phyloP scores from a whole-genome alignment of 2,888 invertebrate genomes.

The Meganola albula region DNA sequence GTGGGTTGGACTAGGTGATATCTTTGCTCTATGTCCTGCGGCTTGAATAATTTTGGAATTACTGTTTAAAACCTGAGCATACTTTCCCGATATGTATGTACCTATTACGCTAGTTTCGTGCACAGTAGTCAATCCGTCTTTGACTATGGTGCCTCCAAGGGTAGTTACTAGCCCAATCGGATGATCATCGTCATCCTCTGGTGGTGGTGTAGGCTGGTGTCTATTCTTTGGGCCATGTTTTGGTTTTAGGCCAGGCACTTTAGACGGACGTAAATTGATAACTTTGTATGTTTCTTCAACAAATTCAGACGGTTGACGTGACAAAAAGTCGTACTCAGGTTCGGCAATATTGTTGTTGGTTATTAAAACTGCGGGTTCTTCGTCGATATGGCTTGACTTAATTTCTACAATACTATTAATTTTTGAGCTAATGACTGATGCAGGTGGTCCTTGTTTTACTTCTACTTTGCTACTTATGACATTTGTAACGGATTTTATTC shows the following conservation, averaged over 20 bases:
- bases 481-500: conserved; percentile 56
- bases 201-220: conserved; percentile 60
- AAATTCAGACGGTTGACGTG: conserved; percentile 89
- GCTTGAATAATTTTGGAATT: conserved; percentile 81
- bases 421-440: conserved; percentile 53
- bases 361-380: conserved; percentile 79
- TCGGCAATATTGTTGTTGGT: conserved; percentile 86
- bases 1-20: conserved; percentile 81
- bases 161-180: conserved; percentile 90
- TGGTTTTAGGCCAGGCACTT: conserved; percentile 66
- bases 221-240: conserved; percentile 64
- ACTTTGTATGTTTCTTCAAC: conserved; percentile 91
- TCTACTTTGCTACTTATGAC: conserved; percentile 69
- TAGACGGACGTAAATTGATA: conserved; percentile 86
- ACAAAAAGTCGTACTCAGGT: conserved; percentile 90
- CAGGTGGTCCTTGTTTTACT: conserved; percentile 61
- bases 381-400: conserved; percentile 58
- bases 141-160: conserved; percentile 88
- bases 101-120: conserved; percentile 94
- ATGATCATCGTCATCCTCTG: conserved; percentile 80
- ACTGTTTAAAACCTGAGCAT: conserved; percentile 91
- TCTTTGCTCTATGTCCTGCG: conserved; percentile 77
- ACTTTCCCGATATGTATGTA: conserved; percentile 91
- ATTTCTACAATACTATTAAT: conserved; percentile 78
- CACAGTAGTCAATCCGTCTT: conserved; percentile 89